These are phyloP conservation scores for Sebastolobus alascanus DNA, from an alignment of 2,797 vertebrate genomes.

Conservation along the genomic window DNA sequence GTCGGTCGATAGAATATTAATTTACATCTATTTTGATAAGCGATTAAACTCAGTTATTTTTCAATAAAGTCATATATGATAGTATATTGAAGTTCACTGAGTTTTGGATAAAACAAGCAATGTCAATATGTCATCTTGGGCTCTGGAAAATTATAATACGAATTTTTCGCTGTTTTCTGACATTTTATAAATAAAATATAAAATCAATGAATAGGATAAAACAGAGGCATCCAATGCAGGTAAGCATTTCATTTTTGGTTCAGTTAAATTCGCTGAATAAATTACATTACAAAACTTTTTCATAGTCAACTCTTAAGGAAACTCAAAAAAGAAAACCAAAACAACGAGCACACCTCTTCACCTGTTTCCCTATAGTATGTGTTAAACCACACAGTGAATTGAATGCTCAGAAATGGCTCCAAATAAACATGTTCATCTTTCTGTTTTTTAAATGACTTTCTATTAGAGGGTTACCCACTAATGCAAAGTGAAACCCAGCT, in stretches of 20 bases:
- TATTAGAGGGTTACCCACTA: not conserved
- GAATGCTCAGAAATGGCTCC: not conserved
- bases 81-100: not conserved
- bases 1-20: too few relatives aligned
- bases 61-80: not conserved
- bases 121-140: too few relatives aligned
- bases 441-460: not conserved
- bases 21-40: not conserved
- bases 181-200: too few relatives aligned
- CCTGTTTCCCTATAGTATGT: not conserved
- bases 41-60: not conserved
- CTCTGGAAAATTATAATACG: too few relatives aligned
- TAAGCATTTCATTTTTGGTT: not conserved
- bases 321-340: not conserved
- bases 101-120: not conserved
- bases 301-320: not conserved
- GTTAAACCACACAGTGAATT: not conserved
- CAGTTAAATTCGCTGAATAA: too few relatives aligned
- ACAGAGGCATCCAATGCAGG: not conserved
- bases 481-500: constrained; percentile 31
- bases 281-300: not conserved
- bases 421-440: not conserved
- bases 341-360: not conserved
- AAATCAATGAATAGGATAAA: not conserved
- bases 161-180: too few relatives aligned